These are phyloP conservation scores for Gila orcuttii DNA, from an alignment of 2,113 vertebrate species.

Conservation along the genomic window DNA sequence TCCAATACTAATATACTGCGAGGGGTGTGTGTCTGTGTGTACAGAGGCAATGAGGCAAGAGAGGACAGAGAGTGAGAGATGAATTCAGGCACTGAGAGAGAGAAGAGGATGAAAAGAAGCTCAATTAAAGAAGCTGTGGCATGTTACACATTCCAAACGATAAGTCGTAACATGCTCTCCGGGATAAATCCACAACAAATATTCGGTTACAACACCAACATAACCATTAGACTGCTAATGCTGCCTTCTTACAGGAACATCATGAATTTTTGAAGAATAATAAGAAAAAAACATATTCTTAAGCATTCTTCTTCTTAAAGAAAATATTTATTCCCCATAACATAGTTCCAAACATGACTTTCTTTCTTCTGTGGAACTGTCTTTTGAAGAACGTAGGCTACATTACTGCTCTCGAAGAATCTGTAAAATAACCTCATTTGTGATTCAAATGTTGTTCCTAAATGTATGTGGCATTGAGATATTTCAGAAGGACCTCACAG, in stretches of 20 bases:
- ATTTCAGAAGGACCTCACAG: background rate
- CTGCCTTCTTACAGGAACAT: conserved; percentile 21
- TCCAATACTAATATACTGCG: conserved; percentile 18
- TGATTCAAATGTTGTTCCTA: background rate
- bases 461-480: background rate
- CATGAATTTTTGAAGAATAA: conserved; percentile 5
- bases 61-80: background rate
- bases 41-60: conserved; percentile 27
- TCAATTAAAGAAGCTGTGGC: conserved; percentile 48
- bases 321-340: background rate
- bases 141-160: conserved; percentile 56
- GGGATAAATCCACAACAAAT: conserved; percentile 50
- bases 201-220: conserved; percentile 45
- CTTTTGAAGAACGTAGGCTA: background rate
- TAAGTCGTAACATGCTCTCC: conserved; percentile 55
- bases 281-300: background rate
- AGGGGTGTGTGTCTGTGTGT: conserved; percentile 28
- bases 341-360: background rate
- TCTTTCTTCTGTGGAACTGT: background rate
- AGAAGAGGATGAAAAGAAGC: conserved; percentile 39
- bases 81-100: conserved; percentile 42
- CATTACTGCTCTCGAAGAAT: background rate
- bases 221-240: conserved; percentile 51
- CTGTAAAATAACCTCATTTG: background rate
- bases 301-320: background rate